These are phyloP conservation scores for Tetramorium bicarinatum DNA, from an alignment of 2,888 invertebrate species.

Conservation along the genomic window DNA sequence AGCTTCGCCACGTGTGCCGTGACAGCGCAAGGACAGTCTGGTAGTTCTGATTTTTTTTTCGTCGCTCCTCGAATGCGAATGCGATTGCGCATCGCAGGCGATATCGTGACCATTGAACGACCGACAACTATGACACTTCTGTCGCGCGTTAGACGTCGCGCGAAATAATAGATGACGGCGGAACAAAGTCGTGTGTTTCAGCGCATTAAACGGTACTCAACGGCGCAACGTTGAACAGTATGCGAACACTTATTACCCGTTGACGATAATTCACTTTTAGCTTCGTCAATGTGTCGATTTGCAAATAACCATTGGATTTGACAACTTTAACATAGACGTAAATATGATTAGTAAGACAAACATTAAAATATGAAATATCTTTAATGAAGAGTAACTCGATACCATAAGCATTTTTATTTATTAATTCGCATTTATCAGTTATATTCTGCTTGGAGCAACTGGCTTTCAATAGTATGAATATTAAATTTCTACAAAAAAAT, in stretches of 20 bases:
- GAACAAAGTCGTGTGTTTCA: slow-evolving; percentile 16
- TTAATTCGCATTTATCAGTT: background rate
- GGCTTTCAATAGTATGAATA: background rate
- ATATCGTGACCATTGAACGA: slow-evolving; percentile 30
- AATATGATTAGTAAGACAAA: background rate
- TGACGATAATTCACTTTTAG: background rate
- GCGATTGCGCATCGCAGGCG: background rate
- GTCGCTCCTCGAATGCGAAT: background rate
- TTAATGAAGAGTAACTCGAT: background rate
- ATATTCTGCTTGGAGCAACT: background rate
- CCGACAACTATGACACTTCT: background rate
- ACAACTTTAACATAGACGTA: background rate
- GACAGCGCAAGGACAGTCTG: slow-evolving; percentile 43
- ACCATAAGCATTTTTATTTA: no score
- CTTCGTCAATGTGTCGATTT: background rate
- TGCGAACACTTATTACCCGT: background rate
- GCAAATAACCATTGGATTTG: background rate
- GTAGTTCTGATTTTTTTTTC: slow-evolving; percentile 23
- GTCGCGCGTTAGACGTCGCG: background rate
- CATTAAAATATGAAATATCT: background rate
- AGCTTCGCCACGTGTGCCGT: slow-evolving; percentile 4
- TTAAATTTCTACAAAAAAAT: background rate
- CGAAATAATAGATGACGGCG: slow-evolving; percentile 10
- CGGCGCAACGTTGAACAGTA: background rate
- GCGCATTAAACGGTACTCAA: slow-evolving; percentile 33